A percentile compares a stretch with the other conserved stretches of the same genome.
phyloP scores from a whole-genome alignment of 2,113 vertebrate species.

The Balaeniceps rex region DNA sequence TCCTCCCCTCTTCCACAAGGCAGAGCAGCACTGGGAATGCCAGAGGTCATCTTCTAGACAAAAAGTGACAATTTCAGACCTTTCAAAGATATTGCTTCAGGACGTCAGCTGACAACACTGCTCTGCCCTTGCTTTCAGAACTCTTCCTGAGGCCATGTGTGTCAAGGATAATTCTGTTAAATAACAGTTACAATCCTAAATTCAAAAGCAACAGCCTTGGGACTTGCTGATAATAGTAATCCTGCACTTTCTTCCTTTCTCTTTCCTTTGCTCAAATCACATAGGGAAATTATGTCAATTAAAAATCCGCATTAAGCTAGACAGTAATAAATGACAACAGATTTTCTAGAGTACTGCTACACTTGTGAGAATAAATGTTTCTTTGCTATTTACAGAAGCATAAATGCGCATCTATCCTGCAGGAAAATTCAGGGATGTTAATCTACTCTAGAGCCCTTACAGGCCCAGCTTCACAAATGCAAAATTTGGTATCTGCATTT shows the following conservation, averaged over 20 bases:
- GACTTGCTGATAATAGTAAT: neutral
- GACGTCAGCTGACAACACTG: neutral
- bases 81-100: slow-evolving; percentile 5
- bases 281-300: neutral
- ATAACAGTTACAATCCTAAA: slow-evolving; percentile 29
- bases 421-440: neutral
- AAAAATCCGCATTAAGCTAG: neutral
- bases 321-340: neutral
- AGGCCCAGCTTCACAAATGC: neutral
- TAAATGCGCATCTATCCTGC: neutral
- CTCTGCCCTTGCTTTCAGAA: neutral
- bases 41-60: slow-evolving; percentile 3
- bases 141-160: slow-evolving; percentile 4
- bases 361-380: neutral
- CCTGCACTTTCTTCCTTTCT: neutral
- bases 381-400: neutral
- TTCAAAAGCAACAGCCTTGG: slow-evolving; percentile 37
- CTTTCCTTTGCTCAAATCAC: neutral
- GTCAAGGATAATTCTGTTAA: slow-evolving; percentile 49
- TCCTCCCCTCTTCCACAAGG: neutral
- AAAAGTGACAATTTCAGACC: slow-evolving; percentile 27
- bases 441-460: neutral
- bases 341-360: neutral
- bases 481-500: neutral
- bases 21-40: neutral